phyloP scores from a whole-genome alignment of 2,113 vertebrate species.

The Rhinogobius similis region DNA sequence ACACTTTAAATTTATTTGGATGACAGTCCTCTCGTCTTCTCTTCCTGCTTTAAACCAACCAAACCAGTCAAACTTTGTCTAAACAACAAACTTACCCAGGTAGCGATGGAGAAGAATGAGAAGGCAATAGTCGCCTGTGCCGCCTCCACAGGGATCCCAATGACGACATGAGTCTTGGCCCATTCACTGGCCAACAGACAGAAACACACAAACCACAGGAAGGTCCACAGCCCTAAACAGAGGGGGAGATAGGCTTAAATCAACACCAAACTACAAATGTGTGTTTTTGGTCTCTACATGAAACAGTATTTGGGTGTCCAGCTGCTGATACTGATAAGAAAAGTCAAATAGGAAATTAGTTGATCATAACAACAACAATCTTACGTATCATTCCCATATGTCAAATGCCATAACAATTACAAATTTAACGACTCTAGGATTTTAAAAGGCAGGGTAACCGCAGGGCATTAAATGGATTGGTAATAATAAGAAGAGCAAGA shows the following conservation, averaged over 20 bases:
- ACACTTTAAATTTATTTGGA: neutral
- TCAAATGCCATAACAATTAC: neutral
- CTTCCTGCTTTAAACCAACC: neutral
- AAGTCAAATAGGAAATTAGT: neutral
- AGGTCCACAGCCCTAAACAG: constrained; percentile 83
- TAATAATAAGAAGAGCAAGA: no score
- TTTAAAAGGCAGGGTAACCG: no score
- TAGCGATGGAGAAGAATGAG: constrained; percentile 92
- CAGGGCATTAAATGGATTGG: no score
- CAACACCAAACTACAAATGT: neutral
- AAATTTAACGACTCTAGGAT: neutral
- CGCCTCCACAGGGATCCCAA: constrained; percentile 65
- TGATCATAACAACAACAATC: neutral
- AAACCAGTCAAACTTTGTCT: neutral
- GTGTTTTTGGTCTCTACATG: constrained; percentile 12
- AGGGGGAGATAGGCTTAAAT: constrained; percentile 28
- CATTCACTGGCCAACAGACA: constrained; percentile 90
- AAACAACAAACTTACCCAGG: constrained; percentile 82
- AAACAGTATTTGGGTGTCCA: neutral
- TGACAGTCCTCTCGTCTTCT: neutral
- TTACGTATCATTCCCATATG: neutral
- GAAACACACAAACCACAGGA: constrained; percentile 92
- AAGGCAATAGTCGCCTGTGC: constrained; percentile 85
- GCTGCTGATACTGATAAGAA: constrained; percentile 16
- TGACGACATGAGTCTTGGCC: neutral